Evolutionary conservation across 2,113 vertebrate species (phyloP).

Genomic region (Rhinopomastus cyanomelas): DNA sequence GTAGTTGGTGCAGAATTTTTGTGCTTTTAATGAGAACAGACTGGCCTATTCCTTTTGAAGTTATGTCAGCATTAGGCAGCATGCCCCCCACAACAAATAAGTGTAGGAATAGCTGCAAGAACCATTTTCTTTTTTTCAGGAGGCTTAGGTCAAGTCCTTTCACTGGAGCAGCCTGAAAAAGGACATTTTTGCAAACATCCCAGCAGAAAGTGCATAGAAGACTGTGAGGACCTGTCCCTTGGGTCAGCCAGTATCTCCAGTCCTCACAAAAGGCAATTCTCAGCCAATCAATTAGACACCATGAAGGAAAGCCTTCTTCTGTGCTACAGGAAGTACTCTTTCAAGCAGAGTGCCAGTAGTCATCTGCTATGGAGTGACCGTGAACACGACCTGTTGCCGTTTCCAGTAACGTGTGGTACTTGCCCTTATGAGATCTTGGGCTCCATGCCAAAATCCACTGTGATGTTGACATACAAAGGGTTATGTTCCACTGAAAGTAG

Average conservation of each 20-base stretch:
- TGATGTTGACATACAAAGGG: slow-evolving; percentile 89
- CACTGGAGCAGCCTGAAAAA: neutral
- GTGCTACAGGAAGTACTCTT: neutral
- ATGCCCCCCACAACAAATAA: neutral
- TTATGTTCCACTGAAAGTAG: slow-evolving; percentile 80
- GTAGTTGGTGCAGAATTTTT: neutral
- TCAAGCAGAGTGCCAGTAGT: neutral
- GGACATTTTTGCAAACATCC: neutral
- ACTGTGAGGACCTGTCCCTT: neutral
- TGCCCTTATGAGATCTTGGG: neutral
- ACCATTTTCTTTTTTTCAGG: neutral
- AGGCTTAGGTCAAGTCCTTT: neutral
- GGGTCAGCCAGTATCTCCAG: neutral
- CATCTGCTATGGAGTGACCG: neutral
- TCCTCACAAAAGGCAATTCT: neutral
- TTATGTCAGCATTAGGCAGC: neutral
- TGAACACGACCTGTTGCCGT: neutral
- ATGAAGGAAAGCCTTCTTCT: neutral
- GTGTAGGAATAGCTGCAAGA: slow-evolving; percentile 1
- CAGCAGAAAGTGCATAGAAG: slow-evolving; percentile 17
- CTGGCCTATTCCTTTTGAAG: neutral
- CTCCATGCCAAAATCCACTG: slow-evolving; percentile 80
- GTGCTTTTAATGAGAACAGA: neutral
- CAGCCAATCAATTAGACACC: neutral
- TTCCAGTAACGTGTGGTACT: neutral